Evolutionary conservation across 2,888 invertebrate genomes (phyloP), one percentile per base, ranked within the genome.

Genomic region (Cosmia trapezina): DNA sequence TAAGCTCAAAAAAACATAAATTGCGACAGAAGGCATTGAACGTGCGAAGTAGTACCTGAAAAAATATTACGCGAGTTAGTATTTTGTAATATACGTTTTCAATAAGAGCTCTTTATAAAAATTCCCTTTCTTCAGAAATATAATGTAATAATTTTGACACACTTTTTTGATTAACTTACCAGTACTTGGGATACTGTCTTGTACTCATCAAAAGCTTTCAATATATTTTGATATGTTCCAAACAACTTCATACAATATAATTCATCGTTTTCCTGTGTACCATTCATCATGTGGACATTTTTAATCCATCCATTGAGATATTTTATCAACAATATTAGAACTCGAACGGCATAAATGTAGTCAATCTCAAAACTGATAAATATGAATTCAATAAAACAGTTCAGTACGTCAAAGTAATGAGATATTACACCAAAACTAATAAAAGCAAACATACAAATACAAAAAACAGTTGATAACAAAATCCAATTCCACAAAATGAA

Each of bases 401-500:
- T 45, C 6, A 43, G 2, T 19, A 45, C 19, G 22, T 41, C 3
- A n/a, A 33, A 45, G 19, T 8, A 19, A 28, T 60, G 66, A 51
- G 54, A 68, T 1, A 8, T 33, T 2, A 53, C 0, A n/a, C 12
- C 47, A 11, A 76, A n/a, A n/a, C 37, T 37, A 22, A 63, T 17
- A 22, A 63, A 63, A n/a, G 14, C 12, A 0, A 22, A 19, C 0
- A 57, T 4, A 60, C 53, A 37, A 6, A 72, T 2, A 1, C 63
- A 9, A 9, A 69, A 5, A 43, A 17, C 37, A 9, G 33, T 17
- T 0, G 70, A 53, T 17, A 73, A 12, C 0, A 65, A 72, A 1
- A 82, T 45, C 80, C 80, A 78, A 41, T 70, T 81, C 73, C 70
- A 72, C 9, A 68, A 33, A 4, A 60, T 63, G 33, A 72, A 80